Evolutionary conservation across 2,888 invertebrate genomes (phyloP).

Genomic region (Pammene aurita): DNA sequence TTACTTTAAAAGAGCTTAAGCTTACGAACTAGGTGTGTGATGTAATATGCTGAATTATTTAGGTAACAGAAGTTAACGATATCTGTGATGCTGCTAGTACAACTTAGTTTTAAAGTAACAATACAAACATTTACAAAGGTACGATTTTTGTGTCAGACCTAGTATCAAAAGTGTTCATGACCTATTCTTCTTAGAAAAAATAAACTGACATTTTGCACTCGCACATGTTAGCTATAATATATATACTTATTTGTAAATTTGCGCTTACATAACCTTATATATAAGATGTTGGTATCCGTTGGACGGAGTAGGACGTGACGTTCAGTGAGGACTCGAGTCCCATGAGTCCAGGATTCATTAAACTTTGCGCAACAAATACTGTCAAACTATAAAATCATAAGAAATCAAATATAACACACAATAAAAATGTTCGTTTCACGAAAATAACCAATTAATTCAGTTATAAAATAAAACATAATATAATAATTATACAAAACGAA

Average conservation of each 20-base stretch:
- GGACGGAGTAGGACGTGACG: constrained; percentile 39
- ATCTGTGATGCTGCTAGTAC: constrained; percentile 18
- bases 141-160: constrained; percentile 8
- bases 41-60: neutral
- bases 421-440: constrained; percentile 68
- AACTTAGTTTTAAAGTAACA: constrained; percentile 5
- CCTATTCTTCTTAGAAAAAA: constrained; percentile 12
- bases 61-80: neutral
- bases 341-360: constrained; percentile 9
- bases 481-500: constrained; percentile 44
- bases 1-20: neutral
- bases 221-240: neutral
- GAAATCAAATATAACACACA: constrained; percentile 43
- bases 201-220: constrained; percentile 18
- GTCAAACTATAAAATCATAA: constrained; percentile 33
- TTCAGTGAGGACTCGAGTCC: constrained; percentile 19
- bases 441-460: constrained; percentile 63
- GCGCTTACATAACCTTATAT: constrained; percentile 27
- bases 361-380: constrained; percentile 34
- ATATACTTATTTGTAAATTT: constrained; percentile 22
- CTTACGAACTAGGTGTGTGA: constrained; percentile 15
- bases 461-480: constrained; percentile 42
- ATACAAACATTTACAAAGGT: neutral
- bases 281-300: constrained; percentile 37
- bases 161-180: constrained; percentile 1